These are phyloP conservation scores for Gadus macrocephalus DNA, from an alignment of 2,113 vertebrate species.

Conservation along the genomic window DNA sequence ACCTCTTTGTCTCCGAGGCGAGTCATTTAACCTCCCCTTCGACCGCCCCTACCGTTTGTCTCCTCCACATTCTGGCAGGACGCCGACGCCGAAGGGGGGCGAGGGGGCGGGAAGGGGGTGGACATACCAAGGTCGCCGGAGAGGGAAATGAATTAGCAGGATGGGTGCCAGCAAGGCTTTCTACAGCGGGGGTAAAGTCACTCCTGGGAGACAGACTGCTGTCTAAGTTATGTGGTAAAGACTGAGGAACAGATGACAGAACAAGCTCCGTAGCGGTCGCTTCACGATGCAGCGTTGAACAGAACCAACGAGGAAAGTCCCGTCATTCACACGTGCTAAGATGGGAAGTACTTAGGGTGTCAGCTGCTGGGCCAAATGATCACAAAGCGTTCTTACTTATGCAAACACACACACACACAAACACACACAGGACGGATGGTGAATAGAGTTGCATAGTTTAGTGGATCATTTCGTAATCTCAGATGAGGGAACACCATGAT, in stretches of 20 bases:
- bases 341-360: not conserved
- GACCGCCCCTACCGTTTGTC: constrained; percentile 53
- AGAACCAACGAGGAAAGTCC: too few relatives aligned
- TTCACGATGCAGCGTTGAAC: too few relatives aligned
- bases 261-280: too few relatives aligned
- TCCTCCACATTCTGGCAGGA: constrained; percentile 38
- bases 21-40: constrained; percentile 69
- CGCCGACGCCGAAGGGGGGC: not conserved
- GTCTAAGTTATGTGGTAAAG: too few relatives aligned
- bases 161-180: constrained; percentile 44
- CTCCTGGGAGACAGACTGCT: constrained; percentile 35
- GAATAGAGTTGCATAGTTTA: too few relatives aligned
- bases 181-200: constrained; percentile 36
- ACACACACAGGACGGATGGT: too few relatives aligned
- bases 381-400: not conserved
- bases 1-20: constrained; percentile 67
- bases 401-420: not conserved
- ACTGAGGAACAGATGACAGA: too few relatives aligned
- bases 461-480: too few relatives aligned
- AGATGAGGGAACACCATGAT: too few relatives aligned
- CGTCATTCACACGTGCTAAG: not conserved
- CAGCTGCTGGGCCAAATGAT: not conserved
- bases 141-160: constrained; percentile 55
- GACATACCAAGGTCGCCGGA: constrained; percentile 61
- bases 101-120: constrained; percentile 27